A percentile compares a stretch with the other conserved stretches of the same genome.
phyloP scores from a whole-genome alignment of 2,113 vertebrate genomes.

The Anseranas semipalmata region DNA sequence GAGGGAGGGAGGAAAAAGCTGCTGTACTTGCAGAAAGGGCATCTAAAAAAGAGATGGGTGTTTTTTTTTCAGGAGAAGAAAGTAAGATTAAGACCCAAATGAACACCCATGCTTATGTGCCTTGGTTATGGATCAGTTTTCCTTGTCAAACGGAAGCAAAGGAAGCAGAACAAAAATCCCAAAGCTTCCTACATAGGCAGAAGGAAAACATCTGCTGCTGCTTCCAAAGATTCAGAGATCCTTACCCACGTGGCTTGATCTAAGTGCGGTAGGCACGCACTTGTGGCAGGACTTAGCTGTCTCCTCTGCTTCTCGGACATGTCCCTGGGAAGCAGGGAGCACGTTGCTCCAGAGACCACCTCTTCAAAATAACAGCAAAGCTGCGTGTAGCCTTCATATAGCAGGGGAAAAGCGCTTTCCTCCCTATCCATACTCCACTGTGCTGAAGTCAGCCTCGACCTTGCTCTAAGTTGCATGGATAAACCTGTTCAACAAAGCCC shows the following conservation, averaged over 20 bases:
- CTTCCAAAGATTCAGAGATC: neutral
- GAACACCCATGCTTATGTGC: neutral
- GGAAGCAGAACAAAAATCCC: neutral
- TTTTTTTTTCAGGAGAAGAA: neutral
- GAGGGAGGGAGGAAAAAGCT: neutral
- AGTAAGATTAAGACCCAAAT: neutral
- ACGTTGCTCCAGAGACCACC: rapidly evolving
- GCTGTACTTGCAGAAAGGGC: neutral
- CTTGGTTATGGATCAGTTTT: neutral
- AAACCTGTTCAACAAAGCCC: neutral
- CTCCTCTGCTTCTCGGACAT: neutral
- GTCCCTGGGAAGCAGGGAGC: neutral
- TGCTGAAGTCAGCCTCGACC: neutral
- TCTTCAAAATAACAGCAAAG: neutral
- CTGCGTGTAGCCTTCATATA: rapidly evolving
- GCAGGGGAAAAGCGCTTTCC: neutral
- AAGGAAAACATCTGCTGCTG: neutral
- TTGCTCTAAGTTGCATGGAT: neutral
- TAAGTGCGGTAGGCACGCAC: rapidly evolving
- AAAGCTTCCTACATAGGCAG: neutral
- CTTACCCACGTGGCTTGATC: rapidly evolving
- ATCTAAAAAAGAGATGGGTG: neutral
- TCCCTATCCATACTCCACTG: neutral
- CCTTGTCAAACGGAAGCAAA: neutral
- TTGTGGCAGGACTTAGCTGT: neutral